A percentile compares a stretch with the other conserved stretches of the same genome.
Evolutionary conservation across 2,888 invertebrate species (phyloP).

Genomic region (Orthosia gothica): DNA sequence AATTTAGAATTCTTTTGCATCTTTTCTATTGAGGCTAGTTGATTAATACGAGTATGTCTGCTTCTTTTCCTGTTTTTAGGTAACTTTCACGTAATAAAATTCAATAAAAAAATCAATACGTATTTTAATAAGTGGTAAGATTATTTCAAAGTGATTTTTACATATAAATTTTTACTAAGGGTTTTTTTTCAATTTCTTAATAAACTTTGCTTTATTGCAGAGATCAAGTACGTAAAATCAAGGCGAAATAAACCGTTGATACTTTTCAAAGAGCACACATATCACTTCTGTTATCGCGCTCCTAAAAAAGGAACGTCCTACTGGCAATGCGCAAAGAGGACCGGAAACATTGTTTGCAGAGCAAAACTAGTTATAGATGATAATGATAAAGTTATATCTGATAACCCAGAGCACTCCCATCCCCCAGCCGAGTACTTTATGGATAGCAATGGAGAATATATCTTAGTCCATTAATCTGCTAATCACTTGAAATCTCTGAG

Average conservation of each 20-base stretch:
- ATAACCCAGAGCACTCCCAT: neutral
- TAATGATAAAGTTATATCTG: neutral
- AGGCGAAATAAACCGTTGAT: neutral
- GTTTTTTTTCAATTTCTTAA: too few species aligned
- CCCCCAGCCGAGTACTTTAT: neutral
- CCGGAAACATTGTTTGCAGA: neutral
- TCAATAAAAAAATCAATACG: too few species aligned
- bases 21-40: too few species aligned
- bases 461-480: too few species aligned
- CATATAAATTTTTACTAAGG: too few species aligned
- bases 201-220: neutral
- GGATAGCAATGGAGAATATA: neutral
- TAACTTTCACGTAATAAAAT: too few species aligned
- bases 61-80: too few species aligned
- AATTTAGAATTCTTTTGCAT: too few species aligned
- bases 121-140: too few species aligned
- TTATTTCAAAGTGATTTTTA: too few species aligned
- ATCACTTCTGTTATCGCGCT: neutral
- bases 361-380: neutral
- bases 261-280: conserved; percentile 7
- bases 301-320: neutral
- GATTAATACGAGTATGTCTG: too few species aligned
- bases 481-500: too few species aligned
- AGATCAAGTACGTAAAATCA: neutral
- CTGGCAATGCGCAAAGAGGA: neutral